Conservation (phyloP, 2,888 invertebrate genomes). For the Drosophila pseudotakahashii region DNA sequence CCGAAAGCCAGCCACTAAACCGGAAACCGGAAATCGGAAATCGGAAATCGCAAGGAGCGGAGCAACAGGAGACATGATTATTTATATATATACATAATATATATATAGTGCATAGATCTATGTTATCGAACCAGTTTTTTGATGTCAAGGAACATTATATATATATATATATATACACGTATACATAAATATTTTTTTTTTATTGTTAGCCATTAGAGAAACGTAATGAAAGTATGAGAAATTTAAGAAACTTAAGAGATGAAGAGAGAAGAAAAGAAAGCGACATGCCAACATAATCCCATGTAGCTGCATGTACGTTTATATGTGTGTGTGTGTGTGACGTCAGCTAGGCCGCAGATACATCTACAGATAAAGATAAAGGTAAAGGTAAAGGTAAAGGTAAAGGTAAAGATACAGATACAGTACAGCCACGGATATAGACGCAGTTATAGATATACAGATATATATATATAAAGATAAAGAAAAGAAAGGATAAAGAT, state of each 20-base stretch:
- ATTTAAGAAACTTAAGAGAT: conserved; percentile 37
- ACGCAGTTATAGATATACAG: conserved; percentile 29
- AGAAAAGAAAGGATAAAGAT: not conserved
- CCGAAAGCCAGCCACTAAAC: not conserved
- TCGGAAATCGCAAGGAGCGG: not conserved
- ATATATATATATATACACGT: conserved; percentile 23
- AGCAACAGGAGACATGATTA: conserved; percentile 20
- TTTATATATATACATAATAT: conserved; percentile 33
- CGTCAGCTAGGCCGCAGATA: conserved; percentile 13
- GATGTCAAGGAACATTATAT: conserved; percentile 37
- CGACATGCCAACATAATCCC: conserved; percentile 31
- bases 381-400: too few relatives aligned
- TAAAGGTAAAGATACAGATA: conserved; percentile 14
- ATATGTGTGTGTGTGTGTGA: conserved; percentile 36
- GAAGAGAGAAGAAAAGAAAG: conserved; percentile 33
- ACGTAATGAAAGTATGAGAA: not conserved
- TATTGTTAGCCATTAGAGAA: conserved; percentile 60
- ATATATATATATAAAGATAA: conserved; percentile 9
- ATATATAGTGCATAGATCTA: conserved; percentile 32
- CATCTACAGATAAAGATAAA: conserved; percentile 14
- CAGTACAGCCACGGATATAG: conserved; percentile 21
- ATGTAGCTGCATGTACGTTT: conserved; percentile 38
- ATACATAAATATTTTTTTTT: conserved; percentile 48
- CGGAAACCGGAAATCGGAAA: not conserved
- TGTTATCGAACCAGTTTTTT: conserved; percentile 43